phyloP scores from a whole-genome alignment of 2,888 invertebrate genomes.

The Agriotes lineatus region DNA sequence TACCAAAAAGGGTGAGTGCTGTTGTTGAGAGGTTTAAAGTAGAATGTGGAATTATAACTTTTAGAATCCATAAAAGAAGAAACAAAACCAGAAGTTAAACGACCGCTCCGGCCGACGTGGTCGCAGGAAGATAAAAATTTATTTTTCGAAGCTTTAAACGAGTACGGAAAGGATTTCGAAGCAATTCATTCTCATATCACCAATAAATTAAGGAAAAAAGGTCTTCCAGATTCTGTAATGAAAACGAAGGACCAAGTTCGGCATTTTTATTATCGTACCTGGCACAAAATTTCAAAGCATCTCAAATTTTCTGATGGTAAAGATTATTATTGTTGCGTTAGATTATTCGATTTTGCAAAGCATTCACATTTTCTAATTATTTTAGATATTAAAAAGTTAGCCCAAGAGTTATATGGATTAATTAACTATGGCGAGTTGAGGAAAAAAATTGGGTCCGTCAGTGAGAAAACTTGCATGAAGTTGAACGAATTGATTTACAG shows the following conservation, averaged over 20 bases:
- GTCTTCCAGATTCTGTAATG: constrained; percentile 73
- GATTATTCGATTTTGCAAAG: too few species aligned
- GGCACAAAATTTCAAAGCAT: constrained; percentile 94
- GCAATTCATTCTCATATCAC: constrained; percentile 88
- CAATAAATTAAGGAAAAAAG: constrained; percentile 87
- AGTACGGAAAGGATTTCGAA: constrained; percentile 96
- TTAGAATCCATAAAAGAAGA: constrained; percentile 57
- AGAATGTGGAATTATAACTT: constrained; percentile 35
- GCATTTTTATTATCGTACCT: constrained; percentile 94
- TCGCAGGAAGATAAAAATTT: constrained; percentile 88
- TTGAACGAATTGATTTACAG: constrained; percentile 88
- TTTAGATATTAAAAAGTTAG: constrained; percentile 87
- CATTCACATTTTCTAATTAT: too few species aligned
- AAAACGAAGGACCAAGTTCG: constrained; percentile 96
- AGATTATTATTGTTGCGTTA: too few species aligned
- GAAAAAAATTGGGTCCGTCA: constrained; percentile 80
- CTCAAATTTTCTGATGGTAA: constrained; percentile 88
- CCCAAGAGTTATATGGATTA: constrained; percentile 92
- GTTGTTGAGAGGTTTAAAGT: constrained; percentile 64
- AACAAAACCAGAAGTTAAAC: constrained; percentile 48
- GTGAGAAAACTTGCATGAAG: constrained; percentile 87
- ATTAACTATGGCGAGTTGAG: constrained; percentile 96
- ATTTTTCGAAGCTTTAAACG: constrained; percentile 95
- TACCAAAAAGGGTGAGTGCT: constrained; percentile 58
- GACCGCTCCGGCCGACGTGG: constrained; percentile 80